phyloP scores from a whole-genome alignment of 2,113 vertebrate species.

The Aleadryas rufinucha region DNA sequence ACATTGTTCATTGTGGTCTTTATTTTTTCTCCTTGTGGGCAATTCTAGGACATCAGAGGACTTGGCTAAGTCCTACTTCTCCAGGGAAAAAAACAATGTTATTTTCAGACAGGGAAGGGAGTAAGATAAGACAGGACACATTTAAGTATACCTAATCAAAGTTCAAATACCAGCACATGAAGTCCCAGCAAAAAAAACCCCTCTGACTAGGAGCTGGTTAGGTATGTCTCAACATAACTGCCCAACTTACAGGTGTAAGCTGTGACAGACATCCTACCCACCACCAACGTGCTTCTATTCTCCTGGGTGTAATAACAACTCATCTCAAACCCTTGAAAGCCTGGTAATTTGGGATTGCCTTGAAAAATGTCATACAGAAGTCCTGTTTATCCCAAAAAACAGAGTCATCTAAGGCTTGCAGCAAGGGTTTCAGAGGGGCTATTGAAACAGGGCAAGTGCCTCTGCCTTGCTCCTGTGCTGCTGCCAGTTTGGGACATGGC shows the following conservation, averaged over 20 bases:
- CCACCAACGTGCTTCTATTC: not conserved
- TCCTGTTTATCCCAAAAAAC: accelerated
- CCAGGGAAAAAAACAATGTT: not conserved
- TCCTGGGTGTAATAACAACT: not conserved
- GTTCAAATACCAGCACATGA: not conserved
- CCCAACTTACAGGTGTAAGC: not conserved
- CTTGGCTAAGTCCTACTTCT: not conserved
- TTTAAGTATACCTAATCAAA: not conserved
- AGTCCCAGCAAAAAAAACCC: accelerated
- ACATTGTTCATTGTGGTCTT: not conserved
- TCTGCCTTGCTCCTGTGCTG: not conserved
- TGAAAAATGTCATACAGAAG: not conserved
- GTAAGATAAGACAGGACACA: not conserved
- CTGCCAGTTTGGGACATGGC: not conserved
- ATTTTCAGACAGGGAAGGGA: not conserved
- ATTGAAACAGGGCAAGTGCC: not conserved
- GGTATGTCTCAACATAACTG: not conserved
- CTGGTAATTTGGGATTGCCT: not conserved
- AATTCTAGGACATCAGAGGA: not conserved
- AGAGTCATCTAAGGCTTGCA: not conserved
- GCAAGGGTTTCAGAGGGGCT: accelerated
- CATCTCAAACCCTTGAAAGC: not conserved
- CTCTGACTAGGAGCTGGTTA: not conserved
- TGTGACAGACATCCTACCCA: not conserved
- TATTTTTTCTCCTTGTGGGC: not conserved